Evolutionary conservation across 2,888 invertebrate species (phyloP).

Genomic region (Thymelicus sylvestris): DNA sequence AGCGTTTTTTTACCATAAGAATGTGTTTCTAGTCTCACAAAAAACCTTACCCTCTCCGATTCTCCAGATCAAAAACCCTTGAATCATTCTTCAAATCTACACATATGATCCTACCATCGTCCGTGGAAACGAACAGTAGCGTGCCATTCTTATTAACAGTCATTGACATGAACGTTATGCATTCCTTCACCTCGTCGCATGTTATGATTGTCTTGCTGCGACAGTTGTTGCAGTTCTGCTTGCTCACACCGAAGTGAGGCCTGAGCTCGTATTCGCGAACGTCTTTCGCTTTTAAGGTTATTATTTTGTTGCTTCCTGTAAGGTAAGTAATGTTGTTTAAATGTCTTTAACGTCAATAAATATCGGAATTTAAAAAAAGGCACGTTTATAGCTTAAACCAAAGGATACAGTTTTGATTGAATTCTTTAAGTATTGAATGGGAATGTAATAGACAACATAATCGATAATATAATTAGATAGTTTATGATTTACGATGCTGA

Average conservation of each 20-base stretch:
- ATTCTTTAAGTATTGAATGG: no score
- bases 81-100: constrained; percentile 70
- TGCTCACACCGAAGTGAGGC: constrained; percentile 46
- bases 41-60: constrained; percentile 72
- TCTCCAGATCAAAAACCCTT: constrained; percentile 70
- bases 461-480: no score
- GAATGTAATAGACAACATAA: no score
- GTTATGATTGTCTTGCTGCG: constrained; percentile 58
- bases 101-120: constrained; percentile 72
- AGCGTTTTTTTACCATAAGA: no score
- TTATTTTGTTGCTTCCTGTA: constrained; percentile 71
- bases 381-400: no score
- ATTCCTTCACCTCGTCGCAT: constrained; percentile 62
- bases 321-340: not conserved
- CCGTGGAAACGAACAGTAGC: constrained; percentile 72
- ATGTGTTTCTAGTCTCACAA: no score
- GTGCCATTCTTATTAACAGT: constrained; percentile 73
- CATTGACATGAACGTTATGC: constrained; percentile 64
- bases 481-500: no score
- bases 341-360: no score
- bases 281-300: constrained; percentile 68
- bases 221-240: constrained; percentile 56
- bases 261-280: constrained; percentile 66
- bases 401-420: no score
- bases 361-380: no score